A percentile compares a stretch with the other conserved stretches of the same genome.
Evolutionary conservation across 2,797 vertebrate species (phyloP).

Genomic region (Tympanoctomys barrerae): DNA sequence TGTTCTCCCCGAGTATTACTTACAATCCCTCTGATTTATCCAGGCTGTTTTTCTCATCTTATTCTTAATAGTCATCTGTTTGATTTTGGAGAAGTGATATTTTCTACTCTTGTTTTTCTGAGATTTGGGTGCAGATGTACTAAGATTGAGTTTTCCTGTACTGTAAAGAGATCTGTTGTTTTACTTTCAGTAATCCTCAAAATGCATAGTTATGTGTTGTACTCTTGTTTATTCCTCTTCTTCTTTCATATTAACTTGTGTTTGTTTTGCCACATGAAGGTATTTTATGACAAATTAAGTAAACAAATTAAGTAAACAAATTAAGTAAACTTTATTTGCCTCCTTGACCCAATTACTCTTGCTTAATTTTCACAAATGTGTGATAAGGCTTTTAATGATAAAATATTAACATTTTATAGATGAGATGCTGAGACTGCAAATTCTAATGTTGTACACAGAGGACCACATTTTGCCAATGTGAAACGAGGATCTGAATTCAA

Average conservation of each 20-base stretch:
- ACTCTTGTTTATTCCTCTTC: not conserved
- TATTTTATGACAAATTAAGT: not conserved
- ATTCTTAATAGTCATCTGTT: not conserved
- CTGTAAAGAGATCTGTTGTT: not conserved
- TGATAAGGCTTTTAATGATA: not conserved
- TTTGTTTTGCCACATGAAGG: not conserved
- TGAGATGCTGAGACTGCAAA: not conserved
- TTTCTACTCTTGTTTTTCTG: not conserved
- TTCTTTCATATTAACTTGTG: not conserved
- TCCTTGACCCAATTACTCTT: not conserved
- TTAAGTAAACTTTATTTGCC: not conserved
- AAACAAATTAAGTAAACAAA: not conserved
- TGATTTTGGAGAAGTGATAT: not conserved
- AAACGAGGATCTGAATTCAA: not conserved
- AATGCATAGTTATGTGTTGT: not conserved
- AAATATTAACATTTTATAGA: not conserved
- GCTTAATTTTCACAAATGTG: not conserved
- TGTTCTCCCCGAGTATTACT: not conserved
- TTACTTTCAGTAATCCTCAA: not conserved
- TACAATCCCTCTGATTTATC: not conserved
- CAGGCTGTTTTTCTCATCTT: not conserved
- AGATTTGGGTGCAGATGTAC: too few species aligned
- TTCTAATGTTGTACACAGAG: not conserved
- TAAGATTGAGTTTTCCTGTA: too few species aligned
- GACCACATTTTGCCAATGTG: not conserved